Evolutionary conservation across 1,140 invertebrate genomes (phyloP).

Genomic region (Scaptomyza graminum): DNA sequence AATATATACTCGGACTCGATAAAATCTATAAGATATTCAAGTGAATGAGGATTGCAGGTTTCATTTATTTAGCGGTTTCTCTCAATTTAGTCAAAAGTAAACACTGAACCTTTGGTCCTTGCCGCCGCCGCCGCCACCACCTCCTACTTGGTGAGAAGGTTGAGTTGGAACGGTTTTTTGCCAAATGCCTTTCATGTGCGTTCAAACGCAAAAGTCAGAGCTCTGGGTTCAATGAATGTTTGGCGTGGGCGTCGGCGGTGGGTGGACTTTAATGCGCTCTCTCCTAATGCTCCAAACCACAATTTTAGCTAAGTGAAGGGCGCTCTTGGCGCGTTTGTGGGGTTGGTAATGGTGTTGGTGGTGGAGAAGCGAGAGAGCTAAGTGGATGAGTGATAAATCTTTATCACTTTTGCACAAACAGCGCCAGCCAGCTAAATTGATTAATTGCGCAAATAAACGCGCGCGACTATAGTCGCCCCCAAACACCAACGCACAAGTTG

Average conservation of each 20-base stretch:
- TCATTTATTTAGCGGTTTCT: constrained; percentile 26
- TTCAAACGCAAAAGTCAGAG: constrained; percentile 76
- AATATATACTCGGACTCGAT: neutral
- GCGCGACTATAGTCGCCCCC: constrained; percentile 32
- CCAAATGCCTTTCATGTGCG: constrained; percentile 71
- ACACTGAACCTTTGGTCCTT: constrained; percentile 10
- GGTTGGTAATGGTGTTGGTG: too few species aligned
- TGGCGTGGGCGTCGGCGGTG: constrained; percentile 24
- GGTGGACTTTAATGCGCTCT: constrained; percentile 49
- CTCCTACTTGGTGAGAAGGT: neutral
- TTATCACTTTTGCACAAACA: constrained; percentile 72
- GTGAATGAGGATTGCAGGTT: constrained; percentile 1
- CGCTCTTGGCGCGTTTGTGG: neutral
- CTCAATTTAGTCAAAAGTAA: constrained; percentile 42
- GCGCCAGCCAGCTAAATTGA: constrained; percentile 61
- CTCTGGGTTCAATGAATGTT: constrained; percentile 71
- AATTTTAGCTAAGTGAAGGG: constrained; percentile 7
- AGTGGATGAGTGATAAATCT: constrained; percentile 70
- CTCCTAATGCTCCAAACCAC: constrained; percentile 16
- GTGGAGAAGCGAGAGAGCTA: constrained; percentile 3
- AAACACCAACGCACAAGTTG: constrained; percentile 19
- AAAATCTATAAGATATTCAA: constrained; percentile 11
- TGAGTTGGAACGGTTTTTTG: constrained; percentile 15
- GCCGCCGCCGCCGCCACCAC: neutral
- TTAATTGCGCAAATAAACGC: constrained; percentile 80